phyloP scores from a whole-genome alignment of 2,888 invertebrate genomes.

The Priocnemis perturbator region DNA sequence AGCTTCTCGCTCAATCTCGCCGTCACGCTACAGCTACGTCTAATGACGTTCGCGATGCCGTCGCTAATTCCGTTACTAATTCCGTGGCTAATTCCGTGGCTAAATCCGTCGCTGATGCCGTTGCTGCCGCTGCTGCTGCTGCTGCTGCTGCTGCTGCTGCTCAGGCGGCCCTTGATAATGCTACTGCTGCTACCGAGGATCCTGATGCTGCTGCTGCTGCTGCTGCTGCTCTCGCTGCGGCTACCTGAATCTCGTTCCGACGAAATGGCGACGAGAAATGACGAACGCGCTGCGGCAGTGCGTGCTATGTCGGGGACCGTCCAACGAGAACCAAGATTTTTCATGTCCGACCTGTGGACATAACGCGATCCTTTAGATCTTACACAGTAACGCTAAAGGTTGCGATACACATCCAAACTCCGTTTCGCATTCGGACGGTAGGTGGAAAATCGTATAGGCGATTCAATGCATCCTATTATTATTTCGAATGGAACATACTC shows the following conservation, averaged over 20 bases:
- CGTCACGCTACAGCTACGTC: slow-evolving; percentile 32
- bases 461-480: too few relatives aligned
- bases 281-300: slow-evolving; percentile 78
- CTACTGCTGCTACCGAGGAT: slow-evolving; percentile 28
- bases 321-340: slow-evolving; percentile 83
- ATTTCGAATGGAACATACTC: too few relatives aligned
- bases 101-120: slow-evolving; percentile 25
- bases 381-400: too few relatives aligned
- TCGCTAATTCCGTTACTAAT: slow-evolving; percentile 26
- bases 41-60: slow-evolving; percentile 24
- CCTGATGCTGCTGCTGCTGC: slow-evolving; percentile 45
- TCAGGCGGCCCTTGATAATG: slow-evolving; percentile 47
- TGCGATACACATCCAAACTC: too few relatives aligned
- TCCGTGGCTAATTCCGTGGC: slow-evolving; percentile 5
- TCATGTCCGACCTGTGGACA: slow-evolving; percentile 82
- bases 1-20: slow-evolving; percentile 2
- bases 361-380: background rate
- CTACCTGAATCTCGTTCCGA: slow-evolving; percentile 60
- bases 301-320: slow-evolving; percentile 83
- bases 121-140: slow-evolving; percentile 50
- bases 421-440: too few relatives aligned
- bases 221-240: slow-evolving; percentile 46
- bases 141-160: slow-evolving; percentile 41
- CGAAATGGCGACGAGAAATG: slow-evolving; percentile 64
- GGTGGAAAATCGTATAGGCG: too few relatives aligned